A percentile compares a stretch with the other conserved stretches of the same genome.
Evolutionary conservation across 2,797 vertebrate genomes (phyloP).

Genomic region (Sebastes kiyomatsui): DNA sequence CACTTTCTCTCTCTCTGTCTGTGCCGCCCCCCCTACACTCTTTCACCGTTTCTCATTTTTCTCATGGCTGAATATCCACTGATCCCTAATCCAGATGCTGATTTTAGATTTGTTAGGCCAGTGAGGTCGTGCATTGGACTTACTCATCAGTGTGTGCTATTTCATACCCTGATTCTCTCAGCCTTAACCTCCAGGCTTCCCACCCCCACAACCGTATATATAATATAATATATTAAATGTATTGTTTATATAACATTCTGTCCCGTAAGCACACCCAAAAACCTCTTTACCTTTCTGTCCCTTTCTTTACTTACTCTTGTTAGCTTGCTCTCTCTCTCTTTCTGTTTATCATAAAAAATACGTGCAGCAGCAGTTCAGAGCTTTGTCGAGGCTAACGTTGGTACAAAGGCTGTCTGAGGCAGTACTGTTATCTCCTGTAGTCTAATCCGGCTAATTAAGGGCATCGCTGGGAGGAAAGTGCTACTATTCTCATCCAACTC

Average conservation of each 20-base stretch:
- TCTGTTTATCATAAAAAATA: conserved; percentile 33
- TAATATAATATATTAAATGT: not conserved
- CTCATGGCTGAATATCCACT: conserved; percentile 59
- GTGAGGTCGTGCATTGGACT: conserved; percentile 40
- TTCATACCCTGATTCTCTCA: conserved; percentile 39
- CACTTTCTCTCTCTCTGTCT: not conserved
- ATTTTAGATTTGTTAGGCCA: conserved; percentile 54
- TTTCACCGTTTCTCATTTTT: conserved; percentile 21
- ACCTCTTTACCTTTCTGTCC: not conserved
- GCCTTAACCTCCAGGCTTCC: conserved; percentile 11
- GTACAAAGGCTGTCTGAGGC: conserved; percentile 68
- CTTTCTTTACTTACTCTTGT: not conserved
- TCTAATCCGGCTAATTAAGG: conserved; percentile 82
- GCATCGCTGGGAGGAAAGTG: conserved; percentile 72
- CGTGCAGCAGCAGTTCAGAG: conserved; percentile 45
- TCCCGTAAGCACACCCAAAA: not conserved
- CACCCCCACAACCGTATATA: conserved; percentile 3
- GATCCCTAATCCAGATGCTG: conserved; percentile 59
- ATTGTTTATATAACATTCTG: conserved; percentile 1
- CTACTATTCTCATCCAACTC: conserved; percentile 77
- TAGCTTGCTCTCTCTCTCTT: not conserved
- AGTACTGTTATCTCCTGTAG: conserved; percentile 69
- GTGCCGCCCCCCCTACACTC: not conserved
- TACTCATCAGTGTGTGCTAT: conserved; percentile 38
- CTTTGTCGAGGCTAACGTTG: conserved; percentile 64